These are phyloP conservation scores for Eublepharis macularius DNA, from an alignment of 2,113 vertebrate species.

Conservation along the genomic window DNA sequence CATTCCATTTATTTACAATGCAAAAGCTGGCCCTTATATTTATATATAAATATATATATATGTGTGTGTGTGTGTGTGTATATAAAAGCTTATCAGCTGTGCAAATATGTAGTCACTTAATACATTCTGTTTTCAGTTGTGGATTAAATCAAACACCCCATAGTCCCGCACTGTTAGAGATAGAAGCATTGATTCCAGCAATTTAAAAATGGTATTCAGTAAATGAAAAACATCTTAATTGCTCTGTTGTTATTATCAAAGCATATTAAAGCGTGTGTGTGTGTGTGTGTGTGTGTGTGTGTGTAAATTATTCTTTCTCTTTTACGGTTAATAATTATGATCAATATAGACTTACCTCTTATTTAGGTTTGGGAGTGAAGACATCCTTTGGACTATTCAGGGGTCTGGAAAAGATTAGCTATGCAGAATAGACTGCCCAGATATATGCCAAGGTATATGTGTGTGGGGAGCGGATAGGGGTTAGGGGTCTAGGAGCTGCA, in stretches of 20 bases:
- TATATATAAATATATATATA: conserved; percentile 46
- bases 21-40: conserved; percentile 46
- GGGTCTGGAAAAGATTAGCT: conserved; percentile 1
- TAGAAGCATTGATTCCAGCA: conserved; percentile 35
- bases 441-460: background rate
- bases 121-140: conserved; percentile 63
- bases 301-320: background rate
- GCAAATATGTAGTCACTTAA: conserved; percentile 71
- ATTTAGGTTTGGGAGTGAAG: conserved; percentile 7
- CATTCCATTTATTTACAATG: conserved; percentile 53
- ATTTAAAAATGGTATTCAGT: conserved; percentile 41
- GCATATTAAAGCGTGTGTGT: background rate
- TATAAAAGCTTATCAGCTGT: conserved; percentile 64
- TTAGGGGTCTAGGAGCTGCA: background rate
- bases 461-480: background rate
- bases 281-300: background rate
- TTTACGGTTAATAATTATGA: conserved; percentile 17
- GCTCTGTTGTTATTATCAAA: conserved; percentile 34
- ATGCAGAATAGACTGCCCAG: background rate
- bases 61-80: background rate
- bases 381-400: conserved; percentile 33
- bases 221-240: conserved; percentile 38
- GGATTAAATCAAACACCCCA: conserved; percentile 69
- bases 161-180: conserved; percentile 22
- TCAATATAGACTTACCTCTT: background rate